Base-by-base conservation (phyloP, 2,888 invertebrate genomes). In the Drosophila leonis region DNA sequence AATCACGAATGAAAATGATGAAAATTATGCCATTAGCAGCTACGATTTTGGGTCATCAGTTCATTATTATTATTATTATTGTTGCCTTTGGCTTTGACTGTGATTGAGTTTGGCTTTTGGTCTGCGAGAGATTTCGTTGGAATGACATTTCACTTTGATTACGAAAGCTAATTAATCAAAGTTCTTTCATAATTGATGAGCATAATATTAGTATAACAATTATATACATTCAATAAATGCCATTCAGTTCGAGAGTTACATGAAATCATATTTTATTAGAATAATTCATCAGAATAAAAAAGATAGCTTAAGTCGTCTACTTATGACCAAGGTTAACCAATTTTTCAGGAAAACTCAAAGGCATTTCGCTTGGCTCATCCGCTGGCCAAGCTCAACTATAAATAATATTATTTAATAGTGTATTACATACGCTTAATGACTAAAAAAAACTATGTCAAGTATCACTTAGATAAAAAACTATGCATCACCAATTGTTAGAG, bases 131-230 rank as follows among this genome's bases (percentile, higher is more conserved):
- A 29, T 12, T 12, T n/a, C 33, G 31, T 35, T 75, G 61, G 39
- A 73, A 76, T 62, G 56, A 57, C 42, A 49, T 52, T 49, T 48
- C 57, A 55, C 55, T 64, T 76, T 79, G 79, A 76, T 81, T 83
- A 79, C 71, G 61, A 63, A 64, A 60, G 49, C 62, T 84, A 75
- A 89, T 84, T 87, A 81, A 89, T 89, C 89, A 87, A 73, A 52
- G 62, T 62, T 55, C 18, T 2, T n/a, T n/a, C 13, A 20, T 18
- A 31, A 20, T 33, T 51, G 13, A 20, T 13, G 20, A 33, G 37
- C 37, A 8, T 1, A 20, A 15, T 24, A 15, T 15, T 46, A 46
- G n/a, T 18, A 13, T 12, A 33, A 2, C 18, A 12, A 31, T 31
- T 18, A 31, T 6, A 1, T 49, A 49, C 29, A 33, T 8, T 24